Conservation (phyloP, 2,113 vertebrate genomes). For the Hydropotes inermis region DNA sequence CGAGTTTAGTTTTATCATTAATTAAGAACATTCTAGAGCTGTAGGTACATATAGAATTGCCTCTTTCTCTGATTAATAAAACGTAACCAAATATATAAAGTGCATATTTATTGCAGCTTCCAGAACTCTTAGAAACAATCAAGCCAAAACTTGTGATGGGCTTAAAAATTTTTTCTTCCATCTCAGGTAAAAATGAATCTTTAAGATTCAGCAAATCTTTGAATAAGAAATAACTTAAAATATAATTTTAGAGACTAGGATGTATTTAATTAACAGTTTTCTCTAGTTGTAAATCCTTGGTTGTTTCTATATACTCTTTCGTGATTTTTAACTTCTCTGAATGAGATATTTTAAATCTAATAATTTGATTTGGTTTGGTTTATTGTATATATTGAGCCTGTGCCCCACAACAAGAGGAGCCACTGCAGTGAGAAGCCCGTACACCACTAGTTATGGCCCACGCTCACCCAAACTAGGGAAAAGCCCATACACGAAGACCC, state of each 20-base stretch:
- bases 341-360: not conserved
- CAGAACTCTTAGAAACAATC: constrained; percentile 88
- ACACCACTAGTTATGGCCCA: too few relatives aligned
- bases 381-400: not conserved
- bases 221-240: not conserved
- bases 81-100: not conserved
- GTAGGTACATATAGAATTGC: not conserved
- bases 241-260: not conserved
- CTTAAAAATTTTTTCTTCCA: constrained; percentile 88
- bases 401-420: too few relatives aligned
- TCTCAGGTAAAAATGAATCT: constrained; percentile 87
- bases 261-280: not conserved
- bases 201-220: constrained; percentile 17
- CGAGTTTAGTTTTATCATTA: not conserved
- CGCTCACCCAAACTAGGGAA: too few relatives aligned
- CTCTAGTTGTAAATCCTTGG: not conserved
- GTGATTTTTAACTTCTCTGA: not conserved
- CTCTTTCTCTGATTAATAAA: not conserved
- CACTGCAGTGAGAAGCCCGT: too few relatives aligned
- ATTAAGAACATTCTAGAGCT: not conserved
- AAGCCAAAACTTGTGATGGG: constrained; percentile 87
- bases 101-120: constrained; percentile 83
- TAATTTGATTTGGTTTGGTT: not conserved
- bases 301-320: not conserved
- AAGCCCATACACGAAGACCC: too few relatives aligned